Base-by-base conservation (phyloP, 2,888 invertebrate species). In the Melikaiella ostensackeni region DNA sequence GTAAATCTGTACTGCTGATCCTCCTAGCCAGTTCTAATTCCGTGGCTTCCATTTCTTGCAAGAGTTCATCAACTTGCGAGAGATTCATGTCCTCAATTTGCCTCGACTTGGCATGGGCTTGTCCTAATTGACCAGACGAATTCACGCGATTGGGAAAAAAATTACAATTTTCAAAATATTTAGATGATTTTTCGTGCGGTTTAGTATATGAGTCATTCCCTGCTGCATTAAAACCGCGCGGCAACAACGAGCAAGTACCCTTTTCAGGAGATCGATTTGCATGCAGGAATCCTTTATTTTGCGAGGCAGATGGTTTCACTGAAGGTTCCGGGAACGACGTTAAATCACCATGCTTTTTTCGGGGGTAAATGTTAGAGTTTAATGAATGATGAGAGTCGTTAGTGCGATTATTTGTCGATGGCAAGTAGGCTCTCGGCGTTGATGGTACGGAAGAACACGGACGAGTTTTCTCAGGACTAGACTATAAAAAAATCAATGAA, bases 21-120 rank as follows among this genome's bases (percentile, higher is more conserved):
- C 88, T 88, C 62, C 87, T 87, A 4, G 90, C 89, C 50, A 92
- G 86, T 81, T 90, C 89, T 63, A 86, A 86, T 74, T 92, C 91
- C 5, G 91, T 90, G 21, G 84, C 84, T 81, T 93, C 92, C 87
- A 92, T 91, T 79, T 92, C 90, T 77, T 89, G 88, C 42, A 93
- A 84, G 77, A 92, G 84, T 61, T 91, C 88, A 62, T 92, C 90
- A 0, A 92, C 91, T 81, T 92, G 92, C 9, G 88, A 84, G 24
- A 92, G 84, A 80, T 90, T 91, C 86, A 92, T 90, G 24, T 89
- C 87, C 64, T 84, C 83, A 35, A 88, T 78, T 11, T 79, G 76
- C 74, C 81, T 87, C 16, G 74, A 73, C 46, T 84, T 81, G 16
- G 78, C 78, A 30, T 77, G 77, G 46, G 83, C 82, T 77, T 86